Conservation (phyloP, 2,888 invertebrate species). For the Listrodromus nycthemerus region DNA sequence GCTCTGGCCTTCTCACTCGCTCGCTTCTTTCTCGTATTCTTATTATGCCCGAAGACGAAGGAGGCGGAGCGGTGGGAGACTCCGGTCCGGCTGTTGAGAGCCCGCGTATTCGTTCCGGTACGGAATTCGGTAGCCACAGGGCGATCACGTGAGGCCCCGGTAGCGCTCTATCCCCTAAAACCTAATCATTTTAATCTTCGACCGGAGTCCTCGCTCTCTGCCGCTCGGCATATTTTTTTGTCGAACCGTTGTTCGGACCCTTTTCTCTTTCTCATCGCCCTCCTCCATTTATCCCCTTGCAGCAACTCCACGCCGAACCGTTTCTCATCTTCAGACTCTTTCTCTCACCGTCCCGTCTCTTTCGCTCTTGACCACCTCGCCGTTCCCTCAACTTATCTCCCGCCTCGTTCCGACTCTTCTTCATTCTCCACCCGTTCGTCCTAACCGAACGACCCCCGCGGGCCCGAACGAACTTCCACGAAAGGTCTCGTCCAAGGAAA, state of each 20-base stretch:
- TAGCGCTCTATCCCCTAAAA: constrained; percentile 77
- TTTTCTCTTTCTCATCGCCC: background rate
- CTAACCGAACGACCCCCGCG: constrained; percentile 57
- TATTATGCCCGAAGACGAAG: constrained; percentile 73
- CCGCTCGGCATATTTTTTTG: constrained; percentile 59
- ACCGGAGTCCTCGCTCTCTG: constrained; percentile 66
- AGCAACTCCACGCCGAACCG: background rate
- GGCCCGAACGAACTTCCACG: constrained; percentile 71
- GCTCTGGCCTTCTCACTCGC: constrained; percentile 64
- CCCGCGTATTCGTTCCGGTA: constrained; percentile 86
- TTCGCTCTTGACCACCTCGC: constrained; percentile 45
- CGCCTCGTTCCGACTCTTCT: constrained; percentile 13
- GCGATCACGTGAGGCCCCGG: constrained; percentile 79
- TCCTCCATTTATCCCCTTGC: background rate
- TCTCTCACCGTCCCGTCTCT: constrained; percentile 3
- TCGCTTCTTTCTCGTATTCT: constrained; percentile 83
- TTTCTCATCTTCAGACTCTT: constrained; percentile 44
- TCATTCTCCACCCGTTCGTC: constrained; percentile 43
- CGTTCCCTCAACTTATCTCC: constrained; percentile 44
- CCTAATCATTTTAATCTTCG: constrained; percentile 80
- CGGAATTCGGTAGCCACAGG: constrained; percentile 82
- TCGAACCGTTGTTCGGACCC: constrained; percentile 69
- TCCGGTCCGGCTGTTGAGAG: constrained; percentile 78
- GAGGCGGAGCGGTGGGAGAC: constrained; percentile 86
- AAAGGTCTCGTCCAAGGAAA: constrained; percentile 73